Conservation (phyloP, 2,797 vertebrate genomes). For the Columba guinea region DNA sequence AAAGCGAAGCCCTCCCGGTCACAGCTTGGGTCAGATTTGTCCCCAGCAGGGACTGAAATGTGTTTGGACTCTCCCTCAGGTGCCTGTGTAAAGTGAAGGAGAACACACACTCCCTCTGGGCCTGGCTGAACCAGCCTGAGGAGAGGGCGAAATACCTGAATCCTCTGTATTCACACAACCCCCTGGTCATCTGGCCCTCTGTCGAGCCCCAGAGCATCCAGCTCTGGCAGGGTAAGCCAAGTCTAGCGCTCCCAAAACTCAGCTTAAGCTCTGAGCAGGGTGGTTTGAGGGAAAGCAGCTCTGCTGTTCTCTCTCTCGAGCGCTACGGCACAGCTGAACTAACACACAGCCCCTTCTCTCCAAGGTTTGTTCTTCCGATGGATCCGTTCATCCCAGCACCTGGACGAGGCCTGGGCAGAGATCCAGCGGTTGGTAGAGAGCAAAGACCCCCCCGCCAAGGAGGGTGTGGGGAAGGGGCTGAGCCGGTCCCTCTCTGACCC, state of each 20-base stretch:
- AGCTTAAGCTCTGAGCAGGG: neutral
- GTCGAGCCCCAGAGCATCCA: slow-evolving; percentile 88
- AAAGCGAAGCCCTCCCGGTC: neutral
- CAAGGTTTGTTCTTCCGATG: slow-evolving; percentile 88
- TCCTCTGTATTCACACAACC: slow-evolving; percentile 80
- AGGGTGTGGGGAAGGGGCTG: neutral
- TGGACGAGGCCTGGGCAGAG: slow-evolving; percentile 78
- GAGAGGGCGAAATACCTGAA: slow-evolving; percentile 78
- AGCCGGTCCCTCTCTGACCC: neutral
- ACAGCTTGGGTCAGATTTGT: too few species aligned
- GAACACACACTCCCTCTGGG: slow-evolving; percentile 86
- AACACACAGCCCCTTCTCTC: neutral
- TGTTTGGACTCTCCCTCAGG: slow-evolving; percentile 35
- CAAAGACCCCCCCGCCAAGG: rapidly evolving
- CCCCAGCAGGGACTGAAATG: rapidly evolving
- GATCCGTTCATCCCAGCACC: slow-evolving; percentile 75
- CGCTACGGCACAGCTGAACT: rapidly evolving
- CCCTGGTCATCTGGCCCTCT: slow-evolving; percentile 88
- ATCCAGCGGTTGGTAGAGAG: slow-evolving; percentile 44
- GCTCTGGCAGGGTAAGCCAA: slow-evolving; percentile 84
- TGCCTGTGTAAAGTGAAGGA: slow-evolving; percentile 79
- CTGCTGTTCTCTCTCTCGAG: neutral
- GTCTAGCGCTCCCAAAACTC: rapidly evolving
- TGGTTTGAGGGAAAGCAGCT: neutral
- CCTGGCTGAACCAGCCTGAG: slow-evolving; percentile 70